A percentile compares a stretch with the other conserved stretches of the same genome.
These are phyloP conservation scores for Leptobrachium ailaonicum DNA, from an alignment of 2,113 vertebrate genomes.

Conservation along the genomic window DNA sequence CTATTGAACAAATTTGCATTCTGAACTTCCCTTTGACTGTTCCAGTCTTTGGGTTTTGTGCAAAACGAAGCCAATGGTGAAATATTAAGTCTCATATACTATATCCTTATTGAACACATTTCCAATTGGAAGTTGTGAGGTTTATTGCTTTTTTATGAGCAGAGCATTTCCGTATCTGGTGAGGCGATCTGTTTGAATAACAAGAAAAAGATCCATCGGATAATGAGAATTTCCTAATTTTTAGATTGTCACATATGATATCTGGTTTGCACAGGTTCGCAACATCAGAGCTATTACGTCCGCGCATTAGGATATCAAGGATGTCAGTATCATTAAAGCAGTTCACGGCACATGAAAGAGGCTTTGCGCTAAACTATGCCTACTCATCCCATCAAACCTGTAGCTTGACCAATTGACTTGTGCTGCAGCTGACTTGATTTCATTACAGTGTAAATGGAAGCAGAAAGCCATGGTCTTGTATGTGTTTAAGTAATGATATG, in stretches of 20 bases:
- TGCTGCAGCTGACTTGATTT: slow-evolving; percentile 13
- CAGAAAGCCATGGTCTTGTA: not conserved
- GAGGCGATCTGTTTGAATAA: too few species aligned
- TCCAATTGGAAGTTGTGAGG: too few species aligned
- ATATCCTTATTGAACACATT: too few species aligned
- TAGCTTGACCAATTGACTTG: not conserved
- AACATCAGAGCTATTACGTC: slow-evolving; percentile 13
- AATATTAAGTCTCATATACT: too few species aligned
- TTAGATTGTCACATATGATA: slow-evolving; percentile 7
- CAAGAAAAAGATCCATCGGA: too few species aligned
- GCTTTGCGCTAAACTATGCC: not conserved
- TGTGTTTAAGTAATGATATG: slow-evolving; percentile 31
- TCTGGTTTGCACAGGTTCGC: not conserved
- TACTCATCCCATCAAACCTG: not conserved
- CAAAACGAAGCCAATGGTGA: too few species aligned
- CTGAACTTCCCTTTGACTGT: too few species aligned
- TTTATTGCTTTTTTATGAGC: too few species aligned
- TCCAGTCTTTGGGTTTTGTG: too few species aligned
- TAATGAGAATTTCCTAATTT: too few species aligned
- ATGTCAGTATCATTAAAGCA: slow-evolving; percentile 16
- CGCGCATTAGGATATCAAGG: not conserved
- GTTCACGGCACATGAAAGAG: not conserved
- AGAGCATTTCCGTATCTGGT: too few species aligned
- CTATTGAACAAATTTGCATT: too few species aligned
- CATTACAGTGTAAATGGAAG: slow-evolving; percentile 24